Evolutionary conservation across 2,113 vertebrate species (phyloP).

Genomic region (Oncorhynchus gorbuscha): DNA sequence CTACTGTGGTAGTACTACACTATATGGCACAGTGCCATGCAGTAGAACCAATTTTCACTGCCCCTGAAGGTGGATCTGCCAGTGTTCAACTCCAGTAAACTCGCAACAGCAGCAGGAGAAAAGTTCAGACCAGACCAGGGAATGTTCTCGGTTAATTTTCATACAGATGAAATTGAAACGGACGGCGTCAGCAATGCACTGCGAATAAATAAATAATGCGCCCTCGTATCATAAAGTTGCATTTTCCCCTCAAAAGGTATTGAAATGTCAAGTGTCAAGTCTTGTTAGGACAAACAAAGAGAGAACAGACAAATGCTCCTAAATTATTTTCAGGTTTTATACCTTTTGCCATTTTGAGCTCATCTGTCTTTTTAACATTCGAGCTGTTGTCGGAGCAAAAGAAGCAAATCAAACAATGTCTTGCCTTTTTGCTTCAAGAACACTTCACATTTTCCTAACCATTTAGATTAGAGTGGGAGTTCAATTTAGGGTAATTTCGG

Average conservation of each 20-base stretch:
- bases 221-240: slow-evolving; percentile 20
- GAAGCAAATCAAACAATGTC: slow-evolving; percentile 6
- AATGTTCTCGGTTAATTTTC: slow-evolving; percentile 70
- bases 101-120: slow-evolving; percentile 34
- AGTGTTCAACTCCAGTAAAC: slow-evolving; percentile 49
- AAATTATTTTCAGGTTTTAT: slow-evolving; percentile 36
- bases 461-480: slow-evolving; percentile 15
- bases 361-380: background rate
- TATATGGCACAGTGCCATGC: slow-evolving; percentile 33
- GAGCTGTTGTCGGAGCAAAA: background rate
- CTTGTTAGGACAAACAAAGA: slow-evolving; percentile 18
- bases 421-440: slow-evolving; percentile 14
- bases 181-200: slow-evolving; percentile 46
- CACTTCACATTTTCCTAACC: slow-evolving; percentile 13
- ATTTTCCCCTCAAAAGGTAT: slow-evolving; percentile 21
- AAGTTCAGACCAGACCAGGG: slow-evolving; percentile 42
- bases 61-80: slow-evolving; percentile 50
- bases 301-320: slow-evolving; percentile 1
- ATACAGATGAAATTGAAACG: slow-evolving; percentile 55
- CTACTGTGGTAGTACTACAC: slow-evolving; percentile 17
- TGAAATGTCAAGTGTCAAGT: slow-evolving; percentile 23
- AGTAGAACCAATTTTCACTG: slow-evolving; percentile 37
- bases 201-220: slow-evolving; percentile 31
- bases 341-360: background rate
- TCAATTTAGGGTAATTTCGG: slow-evolving; percentile 26